Evolutionary conservation across 1,140 invertebrate species (phyloP), one percentile per base, ranked within the genome.

Genomic region (Pseudomyrmex cubaensis): DNA sequence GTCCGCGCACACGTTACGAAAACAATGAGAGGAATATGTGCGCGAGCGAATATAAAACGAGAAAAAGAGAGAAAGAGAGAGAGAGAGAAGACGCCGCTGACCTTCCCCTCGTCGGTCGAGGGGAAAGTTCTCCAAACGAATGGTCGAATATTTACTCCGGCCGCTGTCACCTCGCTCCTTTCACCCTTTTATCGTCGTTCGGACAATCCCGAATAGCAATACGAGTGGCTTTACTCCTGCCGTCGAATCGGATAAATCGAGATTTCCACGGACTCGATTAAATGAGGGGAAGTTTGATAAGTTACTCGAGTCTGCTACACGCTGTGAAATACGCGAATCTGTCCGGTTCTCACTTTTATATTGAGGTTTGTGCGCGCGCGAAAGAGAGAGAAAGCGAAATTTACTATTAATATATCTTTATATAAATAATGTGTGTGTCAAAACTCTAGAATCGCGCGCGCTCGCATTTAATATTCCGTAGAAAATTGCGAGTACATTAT

Each of bases 91-190:
- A 35, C 5, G 35, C 5, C 35, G 20, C 17, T 25, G 54, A 13
- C 44, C 82, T 76, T 46, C 35, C 5, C 35, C 5, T 35, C 35
- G 35, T 56, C 77, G 52, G 44, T 57, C 62, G 52, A 20, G 66
- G 9, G 15, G 35, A 35, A 35, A 25, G 57, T 52, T 83, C 83
- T 63, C 62, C 54, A 75, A 85, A 72, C 80, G 74, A 87, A 86
- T 77, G 74, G 75, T 48, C 50, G 87, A 91, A 90, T 91, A 91
- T 91, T 91, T 91, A 86, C 87, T 83, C 76, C 85, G 44, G 64
- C 17, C 22, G 20, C 44, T 13, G 63, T 35, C 64, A 52, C 22
- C 56, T 67, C 50, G 20, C 17, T 82, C n/a, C 9, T 83, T 83
- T 62, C 22, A 50, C 7, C n/a, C 48, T 78, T 87, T 63, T 63